Conservation (phyloP, 2,797 vertebrate genomes). For the Anableps anableps region DNA sequence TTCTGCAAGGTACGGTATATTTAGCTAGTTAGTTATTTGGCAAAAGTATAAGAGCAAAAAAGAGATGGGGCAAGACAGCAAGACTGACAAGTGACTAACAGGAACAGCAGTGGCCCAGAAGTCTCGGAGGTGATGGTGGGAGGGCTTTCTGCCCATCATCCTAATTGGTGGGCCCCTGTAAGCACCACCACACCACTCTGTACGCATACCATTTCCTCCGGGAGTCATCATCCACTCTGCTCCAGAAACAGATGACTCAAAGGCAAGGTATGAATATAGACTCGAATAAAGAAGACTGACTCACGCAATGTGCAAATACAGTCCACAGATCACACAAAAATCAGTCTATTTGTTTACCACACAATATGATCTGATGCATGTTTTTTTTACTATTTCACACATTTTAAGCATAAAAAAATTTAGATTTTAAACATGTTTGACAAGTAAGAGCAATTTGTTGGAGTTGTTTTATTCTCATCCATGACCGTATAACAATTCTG, state of each 20-base stretch:
- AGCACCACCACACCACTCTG: constrained; percentile 70
- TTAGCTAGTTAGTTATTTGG: constrained; percentile 19
- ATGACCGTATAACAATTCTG: constrained; percentile 33
- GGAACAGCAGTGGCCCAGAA: constrained; percentile 59
- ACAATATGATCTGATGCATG: constrained; percentile 34
- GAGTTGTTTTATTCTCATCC: constrained; percentile 39
- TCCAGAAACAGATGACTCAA: constrained; percentile 83
- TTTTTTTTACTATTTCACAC: constrained; percentile 35
- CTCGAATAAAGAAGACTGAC: constrained; percentile 69
- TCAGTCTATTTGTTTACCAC: constrained; percentile 45
- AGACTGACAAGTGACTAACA: constrained; percentile 49
- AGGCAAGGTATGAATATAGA: constrained; percentile 82
- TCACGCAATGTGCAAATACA: constrained; percentile 67
- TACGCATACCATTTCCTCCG: constrained; percentile 71
- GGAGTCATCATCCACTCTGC: constrained; percentile 78
- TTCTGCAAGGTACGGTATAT: not conserved
- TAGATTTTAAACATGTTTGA: constrained; percentile 4
- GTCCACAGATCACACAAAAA: constrained; percentile 46
- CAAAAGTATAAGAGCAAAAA: constrained; percentile 43
- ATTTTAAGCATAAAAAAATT: constrained; percentile 31
- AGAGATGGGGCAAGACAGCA: constrained; percentile 25
- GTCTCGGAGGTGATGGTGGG: constrained; percentile 66
- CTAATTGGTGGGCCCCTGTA: constrained; percentile 75
- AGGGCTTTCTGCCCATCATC: constrained; percentile 77
- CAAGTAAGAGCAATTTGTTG: constrained; percentile 16